Percentiles rank a stretch among this genome's conserved stretches.
These are phyloP conservation scores for Petrocephalus schoutedeni DNA, from an alignment of 2,797 vertebrate genomes.

Conservation along the genomic window DNA sequence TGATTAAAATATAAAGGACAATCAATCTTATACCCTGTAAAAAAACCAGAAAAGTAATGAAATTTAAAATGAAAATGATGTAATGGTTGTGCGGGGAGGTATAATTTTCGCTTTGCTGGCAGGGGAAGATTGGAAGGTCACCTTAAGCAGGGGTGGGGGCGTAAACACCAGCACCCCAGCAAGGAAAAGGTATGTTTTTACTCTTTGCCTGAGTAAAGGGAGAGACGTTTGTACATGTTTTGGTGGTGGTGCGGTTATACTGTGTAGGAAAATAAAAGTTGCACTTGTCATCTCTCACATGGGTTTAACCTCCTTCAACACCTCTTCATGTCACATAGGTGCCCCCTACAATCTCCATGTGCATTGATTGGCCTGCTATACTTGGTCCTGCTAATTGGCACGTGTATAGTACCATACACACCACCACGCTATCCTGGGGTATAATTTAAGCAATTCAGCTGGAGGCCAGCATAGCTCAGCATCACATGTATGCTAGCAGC, in stretches of 20 bases:
- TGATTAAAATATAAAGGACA: conserved; percentile 1
- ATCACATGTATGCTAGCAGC: not conserved
- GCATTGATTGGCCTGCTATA: not conserved
- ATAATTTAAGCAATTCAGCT: not conserved
- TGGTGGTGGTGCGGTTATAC: not conserved
- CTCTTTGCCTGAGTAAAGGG: not conserved
- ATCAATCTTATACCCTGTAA: not conserved
- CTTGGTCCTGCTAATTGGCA: not conserved
- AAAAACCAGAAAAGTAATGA: not conserved
- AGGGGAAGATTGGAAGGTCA: not conserved
- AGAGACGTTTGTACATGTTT: not conserved
- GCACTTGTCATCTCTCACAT: not conserved
- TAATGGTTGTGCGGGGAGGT: not conserved
- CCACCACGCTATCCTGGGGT: not conserved
- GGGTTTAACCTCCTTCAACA: not conserved
- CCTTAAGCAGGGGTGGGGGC: not conserved
- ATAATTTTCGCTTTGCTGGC: not conserved
- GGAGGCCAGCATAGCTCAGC: not conserved
- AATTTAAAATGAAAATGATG: not conserved
- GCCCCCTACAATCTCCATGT: not conserved
- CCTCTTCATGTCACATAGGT: not conserved
- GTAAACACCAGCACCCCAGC: not conserved
- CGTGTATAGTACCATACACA: not conserved
- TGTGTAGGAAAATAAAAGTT: not conserved
- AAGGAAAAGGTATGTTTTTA: not conserved